phyloP scores from a whole-genome alignment of 2,797 vertebrate species.

The Phalloptychus januarius region DNA sequence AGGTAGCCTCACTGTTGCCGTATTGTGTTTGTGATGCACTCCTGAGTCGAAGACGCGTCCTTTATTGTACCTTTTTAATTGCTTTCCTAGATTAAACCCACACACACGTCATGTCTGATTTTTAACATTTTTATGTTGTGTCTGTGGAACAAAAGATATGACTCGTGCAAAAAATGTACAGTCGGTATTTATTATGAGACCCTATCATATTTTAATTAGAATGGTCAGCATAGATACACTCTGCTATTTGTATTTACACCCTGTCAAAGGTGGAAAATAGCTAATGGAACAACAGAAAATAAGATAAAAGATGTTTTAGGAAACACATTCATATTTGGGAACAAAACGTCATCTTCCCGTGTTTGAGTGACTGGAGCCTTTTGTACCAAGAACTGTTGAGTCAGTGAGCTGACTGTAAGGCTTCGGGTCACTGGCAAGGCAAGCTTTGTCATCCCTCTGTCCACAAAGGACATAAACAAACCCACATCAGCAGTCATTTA shows the following conservation, averaged over 20 bases:
- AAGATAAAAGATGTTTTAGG: conserved; percentile 51
- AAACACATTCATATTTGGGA: conserved; percentile 70
- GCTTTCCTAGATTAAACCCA: conserved; percentile 57
- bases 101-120: neutral
- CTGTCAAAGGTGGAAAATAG: conserved; percentile 71
- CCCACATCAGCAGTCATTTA: conserved; percentile 63
- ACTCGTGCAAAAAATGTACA: conserved; percentile 74
- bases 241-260: conserved; percentile 76
- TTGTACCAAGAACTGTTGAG: conserved; percentile 47
- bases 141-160: conserved; percentile 28
- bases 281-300: conserved; percentile 50
- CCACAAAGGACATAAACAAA: conserved; percentile 80
- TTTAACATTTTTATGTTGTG: neutral
- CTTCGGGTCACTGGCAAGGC: conserved; percentile 77
- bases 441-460: conserved; percentile 77
- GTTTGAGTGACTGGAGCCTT: conserved; percentile 55
- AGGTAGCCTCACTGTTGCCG: neutral
- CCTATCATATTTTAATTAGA: conserved; percentile 71
- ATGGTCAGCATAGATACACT: conserved; percentile 75
- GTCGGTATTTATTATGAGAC: conserved; percentile 79
- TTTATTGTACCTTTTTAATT: conserved; percentile 39
- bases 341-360: conserved; percentile 31
- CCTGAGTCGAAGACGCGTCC: conserved; percentile 15
- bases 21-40: conserved; percentile 1
- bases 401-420: conserved; percentile 60